phyloP scores from a whole-genome alignment of 2,888 invertebrate genomes.

The Amblyjoppa fuscipennis region DNA sequence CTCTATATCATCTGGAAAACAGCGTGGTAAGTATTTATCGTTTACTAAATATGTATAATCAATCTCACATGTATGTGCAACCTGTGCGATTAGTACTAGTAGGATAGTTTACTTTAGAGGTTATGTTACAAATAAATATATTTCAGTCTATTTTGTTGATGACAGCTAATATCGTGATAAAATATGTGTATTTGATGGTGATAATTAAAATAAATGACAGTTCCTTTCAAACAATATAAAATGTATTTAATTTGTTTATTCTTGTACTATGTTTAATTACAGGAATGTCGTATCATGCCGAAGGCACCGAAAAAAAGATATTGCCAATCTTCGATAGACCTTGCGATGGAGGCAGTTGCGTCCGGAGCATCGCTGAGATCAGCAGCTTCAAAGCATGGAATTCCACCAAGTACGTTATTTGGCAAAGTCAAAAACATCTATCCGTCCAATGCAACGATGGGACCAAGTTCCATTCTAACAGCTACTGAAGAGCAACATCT shows the following conservation, averaged over 20 bases:
- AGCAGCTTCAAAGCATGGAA: constrained; percentile 14
- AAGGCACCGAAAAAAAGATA: not conserved
- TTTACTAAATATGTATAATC: not conserved
- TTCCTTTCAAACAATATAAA: not conserved
- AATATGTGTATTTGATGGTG: not conserved
- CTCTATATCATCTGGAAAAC: not conserved
- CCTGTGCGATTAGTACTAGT: not conserved
- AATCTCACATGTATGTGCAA: not conserved
- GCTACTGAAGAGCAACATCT: constrained; percentile 54
- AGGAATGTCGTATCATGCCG: constrained; percentile 9
- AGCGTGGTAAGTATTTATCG: too few relatives aligned
- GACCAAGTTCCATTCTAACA: constrained; percentile 49
- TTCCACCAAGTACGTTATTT: constrained; percentile 51
- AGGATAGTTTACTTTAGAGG: not conserved
- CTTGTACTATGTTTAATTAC: not conserved
- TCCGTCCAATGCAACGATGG: constrained; percentile 46
- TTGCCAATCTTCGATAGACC: not conserved
- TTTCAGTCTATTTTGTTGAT: not conserved
- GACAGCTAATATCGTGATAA: not conserved
- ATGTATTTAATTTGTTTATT: not conserved
- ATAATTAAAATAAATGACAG: not conserved
- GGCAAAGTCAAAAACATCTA: constrained; percentile 44
- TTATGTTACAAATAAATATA: not conserved
- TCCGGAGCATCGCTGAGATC: constrained; percentile 9
- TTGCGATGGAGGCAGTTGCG: constrained; percentile 12